Base-by-base conservation (phyloP, 2,797 vertebrate genomes). In the Potorous gilbertii region DNA sequence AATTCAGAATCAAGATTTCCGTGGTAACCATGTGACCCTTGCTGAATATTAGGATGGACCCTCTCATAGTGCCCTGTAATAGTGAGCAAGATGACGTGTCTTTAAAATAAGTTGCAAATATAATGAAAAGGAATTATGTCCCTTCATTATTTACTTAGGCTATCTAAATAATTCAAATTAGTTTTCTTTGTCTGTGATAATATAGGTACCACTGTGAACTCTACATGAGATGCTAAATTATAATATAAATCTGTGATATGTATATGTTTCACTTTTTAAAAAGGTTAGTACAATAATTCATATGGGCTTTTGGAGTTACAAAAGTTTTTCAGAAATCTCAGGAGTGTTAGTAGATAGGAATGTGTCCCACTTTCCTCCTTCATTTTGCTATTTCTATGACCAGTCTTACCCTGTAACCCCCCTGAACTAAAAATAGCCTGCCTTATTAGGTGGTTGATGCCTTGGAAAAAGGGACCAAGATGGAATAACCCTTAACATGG, bases 11-110 rank as follows among this genome's bases (percentile, higher is more conserved):
- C 16, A 93, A 90, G 21, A 95, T 96, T 93, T 95, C 94, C 52
- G 92, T 97, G 92, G 56, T 95, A 96, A 95, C 93, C 81, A 92
- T 92, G 40, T 87, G 46, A 94, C 13, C 5, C 54, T 95, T 96
- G 55, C 87, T 95, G 94, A 94, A 89, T 93, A 90, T 90, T 74
- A 87, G 55, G 93, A 96, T 96, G 94, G 66, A 92, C 34, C 92
- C 10, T 90, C 57, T 94, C 93, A 74, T 94, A 94, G 46, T n/a
- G 91, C 95, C 28, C 8, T 92, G 3, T 92, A 87, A 54, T 29
- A 94, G 95, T 92, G 57, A 93, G 87, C 59, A 90, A 28, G 93
- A 3, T 94, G 91, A 91, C 55, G 81, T 55, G 66, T 12, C 40
- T 54, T 90, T 94, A 55, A 57, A 94, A 93, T 81, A 91, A 54